phyloP scores from a whole-genome alignment of 2,888 invertebrate species.

The Drosophila anomalata region DNA sequence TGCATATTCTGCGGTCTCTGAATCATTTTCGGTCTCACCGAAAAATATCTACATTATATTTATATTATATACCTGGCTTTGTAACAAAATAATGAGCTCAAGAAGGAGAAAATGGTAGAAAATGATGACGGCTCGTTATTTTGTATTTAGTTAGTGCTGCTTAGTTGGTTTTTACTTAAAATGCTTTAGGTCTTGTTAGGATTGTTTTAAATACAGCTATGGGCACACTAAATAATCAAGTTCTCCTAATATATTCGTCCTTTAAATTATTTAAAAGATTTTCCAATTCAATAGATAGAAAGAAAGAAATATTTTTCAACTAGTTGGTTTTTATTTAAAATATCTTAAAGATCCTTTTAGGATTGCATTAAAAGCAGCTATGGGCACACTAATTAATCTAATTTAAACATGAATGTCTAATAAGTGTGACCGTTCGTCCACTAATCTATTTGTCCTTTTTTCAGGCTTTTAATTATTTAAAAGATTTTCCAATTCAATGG shows the following conservation, averaged over 20 bases:
- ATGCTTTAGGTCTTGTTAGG: too few relatives aligned
- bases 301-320: neutral
- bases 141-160: neutral
- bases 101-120: neutral
- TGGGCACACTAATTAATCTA: neutral
- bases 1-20: slow-evolving; percentile 16
- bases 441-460: too few relatives aligned
- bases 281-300: neutral
- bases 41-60: neutral
- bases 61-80: neutral
- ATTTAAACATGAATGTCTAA: neutral
- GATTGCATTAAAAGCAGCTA: neutral
- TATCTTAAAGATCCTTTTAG: too few relatives aligned
- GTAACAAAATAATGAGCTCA: neutral
- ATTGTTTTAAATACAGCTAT: neutral
- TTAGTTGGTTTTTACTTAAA: too few relatives aligned
- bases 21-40: neutral
- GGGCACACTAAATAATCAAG: neutral
- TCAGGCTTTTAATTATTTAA: too few relatives aligned
- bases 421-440: too few relatives aligned
- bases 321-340: too few relatives aligned
- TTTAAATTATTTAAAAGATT: too few relatives aligned
- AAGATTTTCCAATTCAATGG: too few relatives aligned
- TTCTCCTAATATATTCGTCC: neutral
- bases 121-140: neutral